Evolutionary conservation across 1,140 invertebrate genomes (phyloP), one percentile per base, ranked within the genome.

Genomic region (Drosophila obscura): DNA sequence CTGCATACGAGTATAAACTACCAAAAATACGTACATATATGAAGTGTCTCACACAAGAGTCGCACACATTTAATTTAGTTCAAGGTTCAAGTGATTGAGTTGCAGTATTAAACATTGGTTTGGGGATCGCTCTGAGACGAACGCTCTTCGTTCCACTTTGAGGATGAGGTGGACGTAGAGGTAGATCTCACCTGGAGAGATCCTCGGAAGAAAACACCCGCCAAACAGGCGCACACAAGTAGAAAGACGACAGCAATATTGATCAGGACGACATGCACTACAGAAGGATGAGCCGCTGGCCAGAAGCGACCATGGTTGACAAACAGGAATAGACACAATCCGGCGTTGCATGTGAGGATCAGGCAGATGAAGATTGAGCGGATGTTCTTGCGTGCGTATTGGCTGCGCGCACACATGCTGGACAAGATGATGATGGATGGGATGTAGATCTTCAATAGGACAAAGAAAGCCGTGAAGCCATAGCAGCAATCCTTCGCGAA

Each of bases 401-500:
- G 9, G n/a, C 77, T 63, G 8, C 75, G 59, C 0, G 73, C 78
- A 15, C 45, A 76, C 15, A 90, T 62, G 57, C 61, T 77, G 41
- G 65, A 52, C n/a, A 90, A 52, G 50, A 98, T 96, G 50, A 96
- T 92, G 13, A 99, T 91, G 73, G 98, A 96, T 4, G 98, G 98
- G 51, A 98, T 94, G 0, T 96, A 90, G 26, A 97, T 95, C 93
- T 99, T 99, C 22, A 97, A 90, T 8, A 99, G 80, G 76, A 99
- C 95, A 0, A 99, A 92, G 4, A 93, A 91, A 24, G 95, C 96
- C 95, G 99, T 99, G n/a, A 96, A 91, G 90, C 97, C 97, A 0
- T 97, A 97, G 65, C 95, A 96, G 91, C 98, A 99, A 3, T 98
- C 94, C 2, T 96, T 97, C 0, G 99, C 92, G 88, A 99, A 99